phyloP scores from a whole-genome alignment of 1,140 invertebrate genomes.

The Orchestia grillus region DNA sequence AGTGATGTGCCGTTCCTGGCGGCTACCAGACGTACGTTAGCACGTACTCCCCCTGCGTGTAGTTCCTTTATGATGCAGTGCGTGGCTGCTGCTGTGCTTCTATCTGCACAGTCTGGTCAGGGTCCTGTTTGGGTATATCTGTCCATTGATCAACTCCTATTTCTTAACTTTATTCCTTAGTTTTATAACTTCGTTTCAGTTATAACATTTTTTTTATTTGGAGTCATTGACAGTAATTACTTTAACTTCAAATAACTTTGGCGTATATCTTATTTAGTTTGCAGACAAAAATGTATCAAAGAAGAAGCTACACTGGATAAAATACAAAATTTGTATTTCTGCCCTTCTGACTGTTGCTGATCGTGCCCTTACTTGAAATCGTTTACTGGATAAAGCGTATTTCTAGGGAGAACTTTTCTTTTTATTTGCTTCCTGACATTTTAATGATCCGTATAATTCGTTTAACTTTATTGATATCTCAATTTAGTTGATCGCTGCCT shows the following conservation, averaged over 20 bases:
- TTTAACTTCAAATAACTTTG: not conserved
- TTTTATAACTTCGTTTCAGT: not conserved
- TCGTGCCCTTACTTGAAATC: no score
- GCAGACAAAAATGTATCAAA: no score
- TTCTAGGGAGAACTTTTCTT: not conserved
- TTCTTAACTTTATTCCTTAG: not conserved
- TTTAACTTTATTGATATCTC: not conserved
- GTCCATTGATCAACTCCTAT: not conserved
- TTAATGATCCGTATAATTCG: not conserved
- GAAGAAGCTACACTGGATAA: no score
- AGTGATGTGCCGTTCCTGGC: not conserved
- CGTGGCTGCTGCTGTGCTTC: not conserved
- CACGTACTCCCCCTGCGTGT: not conserved
- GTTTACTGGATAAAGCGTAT: no score
- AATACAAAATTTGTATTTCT: no score
- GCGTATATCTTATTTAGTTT: not conserved
- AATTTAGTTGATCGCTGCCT: not conserved
- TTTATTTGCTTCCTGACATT: not conserved
- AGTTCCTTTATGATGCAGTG: not conserved
- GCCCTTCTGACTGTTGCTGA: no score
- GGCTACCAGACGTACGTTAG: not conserved
- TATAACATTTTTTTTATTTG: not conserved
- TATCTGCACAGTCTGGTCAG: not conserved
- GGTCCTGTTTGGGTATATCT: not conserved
- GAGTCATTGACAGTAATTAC: not conserved